Percentiles rank a stretch among this genome's conserved stretches.
Evolutionary conservation across 1,140 invertebrate genomes (phyloP).

Genomic region (Neodiprion fabricii): DNA sequence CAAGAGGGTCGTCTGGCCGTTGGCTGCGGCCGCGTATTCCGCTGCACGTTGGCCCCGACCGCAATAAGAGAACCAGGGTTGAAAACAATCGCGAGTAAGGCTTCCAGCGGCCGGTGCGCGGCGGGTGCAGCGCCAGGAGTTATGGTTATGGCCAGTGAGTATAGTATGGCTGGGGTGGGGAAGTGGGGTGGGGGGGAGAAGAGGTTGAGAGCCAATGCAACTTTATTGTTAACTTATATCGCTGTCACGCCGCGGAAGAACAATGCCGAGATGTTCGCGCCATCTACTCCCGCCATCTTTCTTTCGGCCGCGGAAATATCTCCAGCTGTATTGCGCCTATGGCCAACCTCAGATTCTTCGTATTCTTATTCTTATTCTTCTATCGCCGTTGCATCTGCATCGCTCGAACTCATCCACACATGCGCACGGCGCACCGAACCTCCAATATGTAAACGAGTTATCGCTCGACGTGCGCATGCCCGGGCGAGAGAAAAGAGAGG

Average conservation of each 20-base stretch:
- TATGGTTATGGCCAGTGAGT: slow-evolving; percentile 44
- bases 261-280: slow-evolving; percentile 57
- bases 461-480: no score
- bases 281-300: slow-evolving; percentile 36
- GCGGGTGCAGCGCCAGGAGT: slow-evolving; percentile 27
- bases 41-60: background rate
- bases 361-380: slow-evolving; percentile 14
- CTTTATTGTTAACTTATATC: slow-evolving; percentile 60
- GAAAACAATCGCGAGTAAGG: slow-evolving; percentile 36
- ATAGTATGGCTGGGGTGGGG: slow-evolving; percentile 25
- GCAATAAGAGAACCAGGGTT: slow-evolving; percentile 33
- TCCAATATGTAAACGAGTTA: no score
- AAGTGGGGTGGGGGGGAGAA: slow-evolving; percentile 16
- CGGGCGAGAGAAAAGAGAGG: no score
- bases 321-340: slow-evolving; percentile 33
- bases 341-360: slow-evolving; percentile 21
- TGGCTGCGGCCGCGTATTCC: background rate
- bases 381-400: slow-evolving; percentile 5
- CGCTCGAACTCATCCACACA: no score
- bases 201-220: slow-evolving; percentile 47
- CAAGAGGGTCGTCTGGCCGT: no score
- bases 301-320: slow-evolving; percentile 30
- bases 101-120: slow-evolving; percentile 26
- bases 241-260: slow-evolving; percentile 55
- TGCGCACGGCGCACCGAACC: no score